Evolutionary conservation across 2,888 invertebrate genomes (phyloP).

Genomic region (Drosophila pullipes): DNA sequence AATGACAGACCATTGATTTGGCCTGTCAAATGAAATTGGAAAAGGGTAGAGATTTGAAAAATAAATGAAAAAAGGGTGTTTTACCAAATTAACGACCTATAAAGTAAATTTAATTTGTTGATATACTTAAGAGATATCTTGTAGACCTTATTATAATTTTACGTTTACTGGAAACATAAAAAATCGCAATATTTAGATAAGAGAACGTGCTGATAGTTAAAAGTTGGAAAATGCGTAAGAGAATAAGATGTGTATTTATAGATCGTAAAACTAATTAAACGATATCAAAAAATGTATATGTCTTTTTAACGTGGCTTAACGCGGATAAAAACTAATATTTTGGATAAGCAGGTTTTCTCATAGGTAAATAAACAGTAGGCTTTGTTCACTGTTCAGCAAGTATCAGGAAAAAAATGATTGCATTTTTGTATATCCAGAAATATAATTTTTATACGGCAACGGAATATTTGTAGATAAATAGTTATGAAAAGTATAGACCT

Average conservation of each 20-base stretch:
- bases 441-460: not conserved
- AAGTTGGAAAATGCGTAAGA: too few species aligned
- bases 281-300: not conserved
- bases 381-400: not conserved
- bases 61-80: not conserved
- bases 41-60: constrained; percentile 30
- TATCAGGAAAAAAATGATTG: not conserved
- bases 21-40: constrained; percentile 43
- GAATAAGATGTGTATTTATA: not conserved
- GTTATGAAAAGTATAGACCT: not conserved
- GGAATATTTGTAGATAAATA: too few species aligned
- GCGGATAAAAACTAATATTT: not conserved
- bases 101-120: constrained; percentile 4
- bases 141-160: not conserved
- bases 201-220: not conserved
- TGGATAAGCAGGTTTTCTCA: not conserved
- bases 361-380: not conserved
- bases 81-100: not conserved
- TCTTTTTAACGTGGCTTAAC: not conserved
- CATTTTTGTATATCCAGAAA: not conserved
- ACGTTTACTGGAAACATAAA: not conserved
- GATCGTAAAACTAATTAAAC: not conserved
- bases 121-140: not conserved
- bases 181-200: not conserved
- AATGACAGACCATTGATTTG: constrained; percentile 61